phyloP scores from a whole-genome alignment of 2,113 vertebrate genomes.

The Poeciliopsis occidentalis region DNA sequence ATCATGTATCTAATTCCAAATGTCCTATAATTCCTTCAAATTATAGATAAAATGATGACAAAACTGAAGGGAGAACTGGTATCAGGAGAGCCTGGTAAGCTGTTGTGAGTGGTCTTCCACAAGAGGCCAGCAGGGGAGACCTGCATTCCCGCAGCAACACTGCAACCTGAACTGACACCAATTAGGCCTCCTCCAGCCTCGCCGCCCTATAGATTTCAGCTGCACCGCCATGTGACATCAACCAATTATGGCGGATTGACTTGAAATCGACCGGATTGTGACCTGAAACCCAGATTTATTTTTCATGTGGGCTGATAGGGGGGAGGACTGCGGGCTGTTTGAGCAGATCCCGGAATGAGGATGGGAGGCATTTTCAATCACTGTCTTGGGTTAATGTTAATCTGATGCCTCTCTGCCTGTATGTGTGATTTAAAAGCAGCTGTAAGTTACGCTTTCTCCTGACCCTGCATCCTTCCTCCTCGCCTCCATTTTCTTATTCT shows the following conservation, averaged over 20 bases:
- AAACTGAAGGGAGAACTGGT: conserved; percentile 8
- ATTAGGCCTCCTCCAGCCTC: conserved; percentile 73
- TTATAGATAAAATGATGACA: background rate
- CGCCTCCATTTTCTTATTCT: conserved; percentile 36
- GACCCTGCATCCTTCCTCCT: conserved; percentile 63
- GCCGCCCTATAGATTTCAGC: conserved; percentile 70
- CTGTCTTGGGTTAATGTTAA: conserved; percentile 69
- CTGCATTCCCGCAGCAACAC: conserved; percentile 54
- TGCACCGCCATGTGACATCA: conserved; percentile 67
- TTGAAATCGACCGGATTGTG: conserved; percentile 78
- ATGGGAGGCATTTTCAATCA: conserved; percentile 78
- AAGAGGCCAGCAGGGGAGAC: conserved; percentile 50
- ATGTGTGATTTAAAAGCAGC: conserved; percentile 76
- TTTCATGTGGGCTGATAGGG: conserved; percentile 69
- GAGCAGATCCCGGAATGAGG: conserved; percentile 56
- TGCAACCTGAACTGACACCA: conserved; percentile 79
- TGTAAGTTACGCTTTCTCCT: conserved; percentile 68
- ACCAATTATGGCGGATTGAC: conserved; percentile 81
- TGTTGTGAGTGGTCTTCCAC: conserved; percentile 47
- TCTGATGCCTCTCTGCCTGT: conserved; percentile 52
- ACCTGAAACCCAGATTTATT: conserved; percentile 82
- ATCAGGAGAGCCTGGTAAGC: conserved; percentile 39
- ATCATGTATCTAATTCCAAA: background rate
- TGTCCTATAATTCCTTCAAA: background rate
- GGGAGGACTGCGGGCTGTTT: conserved; percentile 52